Conservation (phyloP, 2,113 vertebrate species). For the Amblyopsis rosae region DNA sequence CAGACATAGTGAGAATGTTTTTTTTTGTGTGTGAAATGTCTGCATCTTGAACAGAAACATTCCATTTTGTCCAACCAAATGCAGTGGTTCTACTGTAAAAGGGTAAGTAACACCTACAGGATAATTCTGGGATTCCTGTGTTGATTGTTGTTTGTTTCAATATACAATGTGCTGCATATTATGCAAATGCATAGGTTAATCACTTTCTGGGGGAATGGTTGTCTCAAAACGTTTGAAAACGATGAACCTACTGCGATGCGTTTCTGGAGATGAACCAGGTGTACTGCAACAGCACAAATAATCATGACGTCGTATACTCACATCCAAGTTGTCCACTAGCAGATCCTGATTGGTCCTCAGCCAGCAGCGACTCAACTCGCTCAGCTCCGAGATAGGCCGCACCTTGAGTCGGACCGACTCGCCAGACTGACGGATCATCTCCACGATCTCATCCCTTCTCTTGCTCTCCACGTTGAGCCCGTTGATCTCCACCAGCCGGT, state of each 20-base stretch:
- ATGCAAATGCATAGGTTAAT: background rate
- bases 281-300: background rate
- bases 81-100: too few species aligned
- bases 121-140: too few species aligned
- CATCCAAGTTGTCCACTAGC: conserved; percentile 77
- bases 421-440: conserved; percentile 97
- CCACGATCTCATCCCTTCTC: conserved; percentile 94
- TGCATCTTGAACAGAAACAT: too few species aligned
- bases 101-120: too few species aligned
- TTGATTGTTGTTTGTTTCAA: background rate
- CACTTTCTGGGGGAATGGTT: background rate
- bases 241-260: background rate
- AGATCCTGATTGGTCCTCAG: conserved; percentile 78
- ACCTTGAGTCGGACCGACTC: conserved; percentile 91
- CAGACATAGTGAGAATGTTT: too few species aligned
- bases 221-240: background rate
- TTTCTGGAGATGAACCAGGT: background rate
- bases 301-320: conserved; percentile 74
- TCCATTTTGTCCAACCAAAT: too few species aligned
- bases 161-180: background rate
- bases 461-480: conserved; percentile 90
- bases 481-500: conserved; percentile 94
- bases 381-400: conserved; percentile 94
- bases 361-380: conserved; percentile 92
- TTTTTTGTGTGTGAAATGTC: too few species aligned